Conservation (phyloP, 2,797 vertebrate species). For the Kryptopterus vitreolus region DNA sequence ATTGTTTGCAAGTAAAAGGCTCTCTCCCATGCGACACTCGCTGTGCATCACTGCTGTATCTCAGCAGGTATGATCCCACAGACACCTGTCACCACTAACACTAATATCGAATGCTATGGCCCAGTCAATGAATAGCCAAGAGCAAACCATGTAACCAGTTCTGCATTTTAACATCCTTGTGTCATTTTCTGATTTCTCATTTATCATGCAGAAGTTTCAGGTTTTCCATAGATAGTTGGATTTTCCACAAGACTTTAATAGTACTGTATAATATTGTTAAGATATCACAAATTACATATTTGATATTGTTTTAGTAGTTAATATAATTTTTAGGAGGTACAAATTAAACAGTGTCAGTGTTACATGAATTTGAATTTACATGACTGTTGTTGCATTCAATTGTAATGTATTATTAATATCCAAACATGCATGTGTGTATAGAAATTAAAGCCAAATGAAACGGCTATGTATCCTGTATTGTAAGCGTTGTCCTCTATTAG, state of each 20-base stretch:
- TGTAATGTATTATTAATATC: background rate
- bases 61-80: conserved; percentile 53
- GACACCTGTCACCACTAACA: conserved; percentile 55
- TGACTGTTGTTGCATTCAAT: background rate
- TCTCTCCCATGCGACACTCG: conserved; percentile 35
- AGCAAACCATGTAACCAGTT: conserved; percentile 1
- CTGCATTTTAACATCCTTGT: conserved; percentile 25
- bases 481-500: conserved; percentile 15
- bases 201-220: background rate
- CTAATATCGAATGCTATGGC: conserved; percentile 41
- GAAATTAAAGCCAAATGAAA: background rate
- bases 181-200: background rate
- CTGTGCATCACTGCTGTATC: conserved; percentile 37
- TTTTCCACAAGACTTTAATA: background rate
- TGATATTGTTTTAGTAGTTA: no score
- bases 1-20: conserved; percentile 54
- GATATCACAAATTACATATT: no score
- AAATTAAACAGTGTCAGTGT: background rate
- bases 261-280: background rate
- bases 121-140: background rate
- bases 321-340: background rate
- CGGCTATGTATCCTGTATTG: background rate
- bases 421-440: background rate
- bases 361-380: background rate
- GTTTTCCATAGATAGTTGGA: background rate